Conservation (phyloP, 2,797 vertebrate species). For the Sciaenops ocellatus region DNA sequence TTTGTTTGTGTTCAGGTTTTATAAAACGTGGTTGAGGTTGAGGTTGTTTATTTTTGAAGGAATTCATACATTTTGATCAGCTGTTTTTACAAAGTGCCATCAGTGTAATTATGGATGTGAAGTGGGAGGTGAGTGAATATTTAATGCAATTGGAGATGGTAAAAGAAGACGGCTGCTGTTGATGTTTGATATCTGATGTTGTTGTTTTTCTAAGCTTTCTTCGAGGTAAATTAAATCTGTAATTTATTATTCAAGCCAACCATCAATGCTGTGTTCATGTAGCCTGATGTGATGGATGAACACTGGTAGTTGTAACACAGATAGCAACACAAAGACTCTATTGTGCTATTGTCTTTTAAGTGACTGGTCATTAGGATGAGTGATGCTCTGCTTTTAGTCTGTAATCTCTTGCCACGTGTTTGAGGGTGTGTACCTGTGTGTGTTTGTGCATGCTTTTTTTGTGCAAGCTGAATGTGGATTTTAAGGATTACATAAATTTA, state of each 20-base stretch:
- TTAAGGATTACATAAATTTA: constrained; percentile 22
- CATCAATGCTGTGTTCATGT: not conserved
- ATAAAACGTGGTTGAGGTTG: not conserved
- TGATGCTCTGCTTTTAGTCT: constrained; percentile 31
- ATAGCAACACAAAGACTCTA: not conserved
- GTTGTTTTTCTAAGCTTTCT: constrained; percentile 22
- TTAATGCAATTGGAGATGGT: constrained; percentile 15
- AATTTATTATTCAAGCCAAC: not conserved
- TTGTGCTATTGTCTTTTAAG: constrained; percentile 9
- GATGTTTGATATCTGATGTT: constrained; percentile 16
- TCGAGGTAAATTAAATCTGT: constrained; percentile 11
- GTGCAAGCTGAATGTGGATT: constrained; percentile 3
- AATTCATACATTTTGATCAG: not conserved
- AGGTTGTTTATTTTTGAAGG: not conserved
- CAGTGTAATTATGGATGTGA: constrained; percentile 19
- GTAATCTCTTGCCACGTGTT: constrained; percentile 39
- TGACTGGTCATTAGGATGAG: constrained; percentile 37
- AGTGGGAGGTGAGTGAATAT: constrained; percentile 33
- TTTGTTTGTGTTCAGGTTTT: not conserved
- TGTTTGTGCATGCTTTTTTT: constrained; percentile 6
- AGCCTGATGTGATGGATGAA: not conserved
- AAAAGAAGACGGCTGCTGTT: not conserved
- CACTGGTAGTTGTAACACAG: not conserved
- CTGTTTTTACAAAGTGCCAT: constrained; percentile 12
- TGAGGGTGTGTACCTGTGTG: constrained; percentile 1